Evolutionary conservation across 1,140 invertebrate genomes (phyloP), one percentile per base, ranked within the genome.

Genomic region (Drosophila ananassae): DNA sequence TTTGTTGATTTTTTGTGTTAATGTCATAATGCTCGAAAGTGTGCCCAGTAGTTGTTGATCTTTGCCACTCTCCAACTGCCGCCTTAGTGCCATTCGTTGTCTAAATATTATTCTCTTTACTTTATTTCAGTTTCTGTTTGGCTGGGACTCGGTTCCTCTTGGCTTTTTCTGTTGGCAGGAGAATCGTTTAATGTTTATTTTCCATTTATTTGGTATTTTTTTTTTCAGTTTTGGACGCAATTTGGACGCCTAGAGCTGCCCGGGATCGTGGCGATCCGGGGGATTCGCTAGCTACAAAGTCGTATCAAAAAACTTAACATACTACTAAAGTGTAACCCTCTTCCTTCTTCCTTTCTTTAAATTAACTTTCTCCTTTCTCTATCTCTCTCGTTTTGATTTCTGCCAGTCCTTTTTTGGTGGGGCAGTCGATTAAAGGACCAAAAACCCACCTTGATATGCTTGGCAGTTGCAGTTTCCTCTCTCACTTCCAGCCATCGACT

Each of bases 221-320:
- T 13, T 13, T 41, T 41, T 44, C 2, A 2, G 13, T 44, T 44
- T 64, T 83, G 81, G 78, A 87, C 82, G 81, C 77, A 81, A 81
- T 80, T 73, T 73, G 52, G 59, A 85, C 62, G 77, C 68, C 71
- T 72, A 51, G 73, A 66, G 79, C 79, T 57, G 51, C 60, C 58
- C 63, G 28, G 32, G 28, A 55, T 71, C 74, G 57, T 61, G 55
- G 32, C 59, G 54, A 82, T 71, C 56, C 55, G 67, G 60, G 72
- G 80, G 54, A 74, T 87, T 84, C 54, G 73, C 81, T 87, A 85
- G 57, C 81, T 85, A 85, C 73, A 85, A 85, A 87, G 66, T 85
- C 57, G 81, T 84, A 85, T 85, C 77, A 85, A 85, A 83, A 85
- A 87, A 67, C 63, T 71, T 81, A 77, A 63, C 53, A 17, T 80